Base-by-base conservation (phyloP, 2,113 vertebrate species). In the Fulmarus glacialis region DNA sequence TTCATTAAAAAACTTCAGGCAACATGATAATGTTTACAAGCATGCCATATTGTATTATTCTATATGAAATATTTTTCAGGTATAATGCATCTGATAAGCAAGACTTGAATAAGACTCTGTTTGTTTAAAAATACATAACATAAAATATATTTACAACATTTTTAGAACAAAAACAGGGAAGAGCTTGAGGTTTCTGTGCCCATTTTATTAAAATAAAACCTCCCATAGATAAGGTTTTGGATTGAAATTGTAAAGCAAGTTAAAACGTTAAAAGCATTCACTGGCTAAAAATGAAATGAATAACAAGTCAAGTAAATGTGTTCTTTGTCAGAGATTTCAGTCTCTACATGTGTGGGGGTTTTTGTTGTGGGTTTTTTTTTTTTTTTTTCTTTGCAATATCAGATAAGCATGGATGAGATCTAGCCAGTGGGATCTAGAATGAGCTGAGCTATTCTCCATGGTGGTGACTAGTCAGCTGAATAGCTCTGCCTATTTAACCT, bases 311-410 rank as follows among this genome's bases (percentile, higher is more conserved):
- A 52, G 22, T 50, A 86, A 74, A 43, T 58, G 4, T 19, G 7
- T 23, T 72, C 5, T 43, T 67, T 55, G 9, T 27, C 20, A 56
- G 77, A 50, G 13, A 68, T 72, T 55, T 9, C 34, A 56, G 27
- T 38, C 9, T 20, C 3, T 47, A 3, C 3, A 3, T 34, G 5
- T 22, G 5, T 36, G 9, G 8, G 18, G 16, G 13, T 18, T 18
- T 55, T 58, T 34, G 9, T 30, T 64, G 14, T n/a, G n/a, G n/a
- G n/a, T 45, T 8, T 53, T 16, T 40, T 9, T 52, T 34, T 64
- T 6, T 38, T 10, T 11, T 64, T 75, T 23, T 14, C 12, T 59
- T 30, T 71, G 6, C 12, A 40, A 4, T 67, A 50, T 36, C 18
- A 23, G 38, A 42, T 42, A 38, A 85, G 8, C 12, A 30, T 1